Base-by-base conservation (phyloP, 2,797 vertebrate species). In the Clarias laeviceps region DNA sequence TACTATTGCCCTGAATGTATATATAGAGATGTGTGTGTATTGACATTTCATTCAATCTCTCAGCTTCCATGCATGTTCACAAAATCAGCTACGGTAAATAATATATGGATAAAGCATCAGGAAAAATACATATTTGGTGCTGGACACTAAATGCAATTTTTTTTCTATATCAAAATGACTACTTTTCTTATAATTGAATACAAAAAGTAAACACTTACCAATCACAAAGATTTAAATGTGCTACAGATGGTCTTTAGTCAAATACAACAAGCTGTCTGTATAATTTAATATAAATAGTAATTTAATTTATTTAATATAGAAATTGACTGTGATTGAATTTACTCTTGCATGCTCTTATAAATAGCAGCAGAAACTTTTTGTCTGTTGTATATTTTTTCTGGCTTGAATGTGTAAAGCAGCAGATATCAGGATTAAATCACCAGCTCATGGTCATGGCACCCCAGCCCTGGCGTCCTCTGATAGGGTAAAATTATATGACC, bases 71-170 rank as follows among this genome's bases (percentile, higher is more conserved):
- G 62, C 82, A 82, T 84, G 37, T 76, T 80, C 68, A 83, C 22
- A 4, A 74, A 86, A 45, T 86, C 70, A 64, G 61, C 72, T 73
- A 32, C 32, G 37, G 45, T 32, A 61, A 85, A 82, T 70, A 32
- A 77, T 84, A 14, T 12, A 14, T 56, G 76, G 20, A 85, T 72
- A 69, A 85, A 37, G 11, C 22, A 84, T 87, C 87, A 89, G 82
- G 80, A 82, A 59, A 65, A 57, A 74, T 12, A 20, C 87, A 45
- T 86, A 89, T 90, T 89, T 93, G 94, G 94, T 93, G 94, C 93
- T 91, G 94, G 92, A 86, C 95, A 92, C 92, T 94, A 93, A 90
- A 88, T 57, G 80, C 56, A 45, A 82, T 87, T 83, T 89, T 90
- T 89, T 93, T 87, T 59, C 34, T 83, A 83, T 34, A 69, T 77